phyloP scores from a whole-genome alignment of 2,797 vertebrate species.

The Microctenopoma stevenorrisi region DNA sequence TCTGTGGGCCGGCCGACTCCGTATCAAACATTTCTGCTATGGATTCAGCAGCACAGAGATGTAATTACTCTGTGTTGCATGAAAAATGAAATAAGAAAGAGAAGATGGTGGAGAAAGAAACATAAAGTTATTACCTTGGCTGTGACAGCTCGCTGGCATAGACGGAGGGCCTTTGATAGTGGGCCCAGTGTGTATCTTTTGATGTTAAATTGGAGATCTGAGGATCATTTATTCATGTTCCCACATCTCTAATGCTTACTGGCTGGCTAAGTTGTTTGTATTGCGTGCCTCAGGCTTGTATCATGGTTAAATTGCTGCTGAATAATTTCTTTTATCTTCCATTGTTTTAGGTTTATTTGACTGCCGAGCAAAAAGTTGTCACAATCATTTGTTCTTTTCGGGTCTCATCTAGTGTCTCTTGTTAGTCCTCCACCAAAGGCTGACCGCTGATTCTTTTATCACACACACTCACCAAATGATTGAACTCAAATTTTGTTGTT shows the following conservation, averaged over 20 bases:
- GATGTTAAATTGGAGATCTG: conserved; percentile 67
- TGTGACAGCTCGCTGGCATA: conserved; percentile 53
- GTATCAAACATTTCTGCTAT: conserved; percentile 51
- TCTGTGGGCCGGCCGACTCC: conserved; percentile 57
- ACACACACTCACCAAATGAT: not conserved
- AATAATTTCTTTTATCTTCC: conserved; percentile 58
- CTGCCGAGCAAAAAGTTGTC: conserved; percentile 25
- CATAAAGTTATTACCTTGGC: conserved; percentile 64
- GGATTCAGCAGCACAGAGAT: conserved; percentile 44
- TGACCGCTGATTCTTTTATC: conserved; percentile 8
- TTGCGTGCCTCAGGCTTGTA: conserved; percentile 58
- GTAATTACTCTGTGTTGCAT: conserved; percentile 75
- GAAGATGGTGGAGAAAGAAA: conserved; percentile 20
- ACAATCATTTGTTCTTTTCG: conserved; percentile 28
- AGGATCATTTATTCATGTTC: conserved; percentile 73
- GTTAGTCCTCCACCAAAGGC: not conserved
- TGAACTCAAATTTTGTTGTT: not conserved
- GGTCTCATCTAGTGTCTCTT: conserved; percentile 17
- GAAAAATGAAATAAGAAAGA: conserved; percentile 50
- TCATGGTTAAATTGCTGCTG: conserved; percentile 49
- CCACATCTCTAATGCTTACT: conserved; percentile 56
- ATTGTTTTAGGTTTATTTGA: conserved; percentile 51
- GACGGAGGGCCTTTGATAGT: conserved; percentile 61
- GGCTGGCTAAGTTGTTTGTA: conserved; percentile 63
- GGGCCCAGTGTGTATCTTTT: conserved; percentile 55